phyloP scores from a whole-genome alignment of 2,888 invertebrate genomes.

The Nymphalis c-album region DNA sequence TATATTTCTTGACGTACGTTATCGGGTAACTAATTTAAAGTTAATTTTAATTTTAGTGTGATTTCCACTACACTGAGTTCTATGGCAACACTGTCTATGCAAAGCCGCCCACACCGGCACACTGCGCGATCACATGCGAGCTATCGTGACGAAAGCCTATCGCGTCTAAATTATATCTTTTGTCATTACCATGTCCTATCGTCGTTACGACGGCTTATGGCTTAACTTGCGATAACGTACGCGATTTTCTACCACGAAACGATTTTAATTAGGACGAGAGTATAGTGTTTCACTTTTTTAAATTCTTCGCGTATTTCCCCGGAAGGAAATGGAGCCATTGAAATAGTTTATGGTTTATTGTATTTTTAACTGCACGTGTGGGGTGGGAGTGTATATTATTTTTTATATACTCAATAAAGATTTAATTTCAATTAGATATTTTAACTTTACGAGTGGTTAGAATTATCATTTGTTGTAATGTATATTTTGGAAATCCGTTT shows the following conservation, averaged over 20 bases:
- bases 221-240: conserved; percentile 8
- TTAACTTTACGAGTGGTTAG: too few relatives aligned
- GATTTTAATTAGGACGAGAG: conserved; percentile 9
- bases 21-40: too few relatives aligned
- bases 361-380: not conserved
- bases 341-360: conserved; percentile 12
- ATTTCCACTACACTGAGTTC: not conserved
- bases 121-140: conserved; percentile 24
- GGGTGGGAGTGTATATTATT: not conserved
- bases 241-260: conserved; percentile 14
- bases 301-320: conserved; percentile 13
- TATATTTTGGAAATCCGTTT: too few relatives aligned
- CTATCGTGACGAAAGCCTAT: conserved; percentile 27
- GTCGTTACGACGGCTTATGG: not conserved
- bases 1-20: too few relatives aligned
- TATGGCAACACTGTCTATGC: conserved; percentile 4
- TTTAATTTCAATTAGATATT: too few relatives aligned
- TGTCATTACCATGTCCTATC: conserved; percentile 27
- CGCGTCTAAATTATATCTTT: conserved; percentile 11
- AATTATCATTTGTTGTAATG: too few relatives aligned
- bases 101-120: not conserved
- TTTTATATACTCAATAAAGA: not conserved
- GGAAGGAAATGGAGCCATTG: conserved; percentile 6
- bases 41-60: too few relatives aligned
- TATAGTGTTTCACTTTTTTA: conserved; percentile 9